Evolutionary conservation across 2,797 vertebrate genomes (phyloP).

Genomic region (Sternarchorhynchus goeldii): DNA sequence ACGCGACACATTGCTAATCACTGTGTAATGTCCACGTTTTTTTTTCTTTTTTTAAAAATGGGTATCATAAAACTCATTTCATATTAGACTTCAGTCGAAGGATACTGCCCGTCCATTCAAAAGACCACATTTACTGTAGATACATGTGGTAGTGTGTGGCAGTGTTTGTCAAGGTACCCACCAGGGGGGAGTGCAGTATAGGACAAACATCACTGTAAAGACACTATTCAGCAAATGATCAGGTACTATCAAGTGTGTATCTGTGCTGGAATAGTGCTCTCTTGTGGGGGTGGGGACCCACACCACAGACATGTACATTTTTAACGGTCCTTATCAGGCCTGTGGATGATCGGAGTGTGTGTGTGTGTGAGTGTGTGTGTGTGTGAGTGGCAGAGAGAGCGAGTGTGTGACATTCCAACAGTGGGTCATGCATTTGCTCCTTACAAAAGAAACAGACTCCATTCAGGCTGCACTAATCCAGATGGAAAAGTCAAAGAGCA

Average conservation of each 20-base stretch:
- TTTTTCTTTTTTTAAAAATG: too few species aligned
- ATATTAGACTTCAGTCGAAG: not conserved
- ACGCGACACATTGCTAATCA: not conserved
- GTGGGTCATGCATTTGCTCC: slow-evolving; percentile 78
- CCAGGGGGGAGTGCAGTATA: too few species aligned
- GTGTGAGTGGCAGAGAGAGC: slow-evolving; percentile 29
- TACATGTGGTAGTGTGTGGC: too few species aligned
- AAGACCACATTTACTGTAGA: not conserved
- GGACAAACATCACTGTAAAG: too few species aligned
- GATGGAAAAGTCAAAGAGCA: slow-evolving; percentile 88
- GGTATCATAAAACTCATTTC: too few species aligned
- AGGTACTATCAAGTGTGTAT: too few species aligned
- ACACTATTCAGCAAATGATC: too few species aligned
- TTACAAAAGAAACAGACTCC: slow-evolving; percentile 85
- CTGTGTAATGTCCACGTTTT: too few species aligned
- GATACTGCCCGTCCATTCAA: not conserved
- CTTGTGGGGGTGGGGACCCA: not conserved
- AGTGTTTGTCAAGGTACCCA: too few species aligned
- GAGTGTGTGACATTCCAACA: slow-evolving; percentile 73
- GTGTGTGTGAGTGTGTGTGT: slow-evolving; percentile 29
- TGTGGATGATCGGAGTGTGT: slow-evolving; percentile 26
- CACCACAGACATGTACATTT: slow-evolving; percentile 43
- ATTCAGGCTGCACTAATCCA: slow-evolving; percentile 88
- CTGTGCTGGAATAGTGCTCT: not conserved
- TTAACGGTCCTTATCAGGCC: slow-evolving; percentile 48